phyloP scores from a whole-genome alignment of 2,888 invertebrate genomes.

The Coelinius sp. region DNA sequence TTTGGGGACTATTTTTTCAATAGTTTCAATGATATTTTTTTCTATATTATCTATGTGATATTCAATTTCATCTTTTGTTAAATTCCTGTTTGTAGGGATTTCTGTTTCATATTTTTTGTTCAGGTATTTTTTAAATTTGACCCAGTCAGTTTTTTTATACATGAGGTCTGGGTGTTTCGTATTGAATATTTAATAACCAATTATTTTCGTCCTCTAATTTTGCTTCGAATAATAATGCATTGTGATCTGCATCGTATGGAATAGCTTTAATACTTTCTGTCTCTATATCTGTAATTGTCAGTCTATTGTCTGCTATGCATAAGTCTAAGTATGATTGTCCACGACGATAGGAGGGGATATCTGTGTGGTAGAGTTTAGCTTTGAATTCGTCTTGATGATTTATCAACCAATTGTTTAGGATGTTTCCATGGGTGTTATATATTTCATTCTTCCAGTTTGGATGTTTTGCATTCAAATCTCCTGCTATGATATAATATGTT shows the following conservation, averaged over 20 bases:
- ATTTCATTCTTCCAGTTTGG: not conserved
- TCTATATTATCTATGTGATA: not conserved
- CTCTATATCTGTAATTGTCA: not conserved
- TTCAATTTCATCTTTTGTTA: conserved; percentile 8
- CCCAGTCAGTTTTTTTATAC: conserved; percentile 21
- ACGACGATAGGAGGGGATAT: not conserved
- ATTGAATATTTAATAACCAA: not conserved
- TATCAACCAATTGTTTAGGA: not conserved
- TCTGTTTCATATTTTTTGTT: not conserved
- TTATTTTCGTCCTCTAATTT: not conserved
- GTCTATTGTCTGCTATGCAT: conserved; percentile 19
- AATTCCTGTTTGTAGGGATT: not conserved
- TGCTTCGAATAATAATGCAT: not conserved
- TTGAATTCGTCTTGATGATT: not conserved
- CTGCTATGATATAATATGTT: not conserved
- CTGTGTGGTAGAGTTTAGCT: not conserved
- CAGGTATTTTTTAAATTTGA: conserved; percentile 6
- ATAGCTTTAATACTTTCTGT: conserved; percentile 1
- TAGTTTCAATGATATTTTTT: not conserved
- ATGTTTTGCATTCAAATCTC: not conserved
- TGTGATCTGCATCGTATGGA: conserved; percentile 25
- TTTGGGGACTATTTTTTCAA: conserved; percentile 21
- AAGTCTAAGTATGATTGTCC: not conserved
- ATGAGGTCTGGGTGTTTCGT: not conserved
- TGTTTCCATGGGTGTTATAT: not conserved